phyloP scores from a whole-genome alignment of 2,113 vertebrate genomes.

The Eleginops maclovinus region DNA sequence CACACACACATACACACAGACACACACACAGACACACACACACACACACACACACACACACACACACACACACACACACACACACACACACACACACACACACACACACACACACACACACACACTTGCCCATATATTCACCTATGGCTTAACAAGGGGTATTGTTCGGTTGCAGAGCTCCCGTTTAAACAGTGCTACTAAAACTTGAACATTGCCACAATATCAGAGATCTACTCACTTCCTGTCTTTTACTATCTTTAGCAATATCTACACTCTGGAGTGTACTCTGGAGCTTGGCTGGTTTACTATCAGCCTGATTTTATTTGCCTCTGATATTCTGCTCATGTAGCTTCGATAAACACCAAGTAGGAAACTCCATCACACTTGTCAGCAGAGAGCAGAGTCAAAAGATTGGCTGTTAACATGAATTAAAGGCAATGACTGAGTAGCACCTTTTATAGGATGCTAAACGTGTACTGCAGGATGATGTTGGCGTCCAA shows the following conservation, averaged over 20 bases:
- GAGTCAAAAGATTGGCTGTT: slow-evolving; percentile 34
- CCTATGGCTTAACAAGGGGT: slow-evolving; percentile 1
- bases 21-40: neutral
- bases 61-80: neutral
- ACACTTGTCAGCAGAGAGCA: slow-evolving; percentile 41
- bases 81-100: neutral
- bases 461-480: neutral
- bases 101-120: neutral
- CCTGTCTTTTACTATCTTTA: slow-evolving; percentile 21
- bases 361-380: slow-evolving; percentile 40
- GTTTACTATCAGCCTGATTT: slow-evolving; percentile 48
- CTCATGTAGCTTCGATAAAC: slow-evolving; percentile 55
- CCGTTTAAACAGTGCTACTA: slow-evolving; percentile 15
- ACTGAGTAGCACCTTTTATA: slow-evolving; percentile 9
- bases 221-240: neutral
- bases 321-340: slow-evolving; percentile 52
- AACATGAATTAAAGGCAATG: slow-evolving; percentile 27
- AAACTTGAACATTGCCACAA: slow-evolving; percentile 2
- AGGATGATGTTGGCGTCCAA: neutral
- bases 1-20: neutral
- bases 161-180: slow-evolving; percentile 2
- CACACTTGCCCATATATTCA: neutral
- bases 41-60: neutral
- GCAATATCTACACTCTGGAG: slow-evolving; percentile 4
- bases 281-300: slow-evolving; percentile 44